Conservation (phyloP, 2,888 invertebrate genomes). For the Bellardia pandia region DNA sequence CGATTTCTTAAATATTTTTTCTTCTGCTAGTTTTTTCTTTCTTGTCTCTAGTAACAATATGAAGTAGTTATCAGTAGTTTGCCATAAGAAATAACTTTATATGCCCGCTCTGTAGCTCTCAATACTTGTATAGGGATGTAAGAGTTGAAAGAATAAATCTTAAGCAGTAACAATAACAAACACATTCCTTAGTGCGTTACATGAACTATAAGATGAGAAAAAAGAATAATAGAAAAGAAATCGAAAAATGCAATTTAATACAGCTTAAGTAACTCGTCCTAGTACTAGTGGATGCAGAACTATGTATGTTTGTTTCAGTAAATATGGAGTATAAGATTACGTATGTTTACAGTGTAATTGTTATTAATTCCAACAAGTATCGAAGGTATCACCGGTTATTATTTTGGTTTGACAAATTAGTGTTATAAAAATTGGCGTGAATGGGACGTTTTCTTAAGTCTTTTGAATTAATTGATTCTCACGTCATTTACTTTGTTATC, state of each 20-base stretch:
- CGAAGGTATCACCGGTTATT: too few species aligned
- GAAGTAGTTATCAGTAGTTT: background rate
- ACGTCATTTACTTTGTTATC: too few species aligned
- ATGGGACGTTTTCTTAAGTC: too few species aligned
- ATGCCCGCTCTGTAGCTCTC: background rate
- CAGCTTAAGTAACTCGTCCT: conserved; percentile 35
- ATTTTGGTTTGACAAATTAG: too few species aligned
- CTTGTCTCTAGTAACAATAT: background rate
- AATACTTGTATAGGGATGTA: background rate
- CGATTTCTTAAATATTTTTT: background rate
- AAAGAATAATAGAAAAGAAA: background rate
- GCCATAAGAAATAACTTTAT: conserved; percentile 33
- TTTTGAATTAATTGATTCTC: too few species aligned
- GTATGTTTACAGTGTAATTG: background rate
- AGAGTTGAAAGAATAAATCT: conserved; percentile 43
- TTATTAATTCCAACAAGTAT: too few species aligned
- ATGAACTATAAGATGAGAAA: background rate
- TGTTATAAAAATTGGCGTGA: too few species aligned
- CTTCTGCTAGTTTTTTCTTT: background rate
- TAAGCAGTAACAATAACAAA: conserved; percentile 45
- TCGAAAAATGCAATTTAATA: conserved; percentile 46
- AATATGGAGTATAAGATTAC: background rate
- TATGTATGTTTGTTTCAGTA: background rate
- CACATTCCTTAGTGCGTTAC: conserved; percentile 10
- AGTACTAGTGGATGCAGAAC: background rate